Evolutionary conservation across 2,797 vertebrate genomes (phyloP).

Genomic region (Chaetodon trifasciatus): DNA sequence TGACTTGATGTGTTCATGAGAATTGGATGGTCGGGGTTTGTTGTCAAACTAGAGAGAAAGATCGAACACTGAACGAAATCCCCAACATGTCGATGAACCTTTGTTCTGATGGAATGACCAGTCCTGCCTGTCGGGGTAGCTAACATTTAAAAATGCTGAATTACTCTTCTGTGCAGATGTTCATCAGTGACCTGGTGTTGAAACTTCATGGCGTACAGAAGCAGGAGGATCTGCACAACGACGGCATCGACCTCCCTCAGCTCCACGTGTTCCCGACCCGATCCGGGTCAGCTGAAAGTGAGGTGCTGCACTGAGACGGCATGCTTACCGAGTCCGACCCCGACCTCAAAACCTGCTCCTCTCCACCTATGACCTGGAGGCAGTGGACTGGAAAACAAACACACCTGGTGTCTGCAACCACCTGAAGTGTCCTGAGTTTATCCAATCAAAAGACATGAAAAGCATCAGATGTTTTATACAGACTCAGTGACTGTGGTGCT

Average conservation of each 20-base stretch:
- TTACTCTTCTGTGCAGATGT: constrained; percentile 64
- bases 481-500: background rate
- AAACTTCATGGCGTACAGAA: constrained; percentile 84
- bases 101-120: background rate
- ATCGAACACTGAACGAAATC: background rate
- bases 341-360: background rate
- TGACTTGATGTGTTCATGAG: too few species aligned
- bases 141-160: background rate
- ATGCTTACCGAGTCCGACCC: background rate
- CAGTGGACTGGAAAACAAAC: background rate
- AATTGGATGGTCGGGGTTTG: too few species aligned
- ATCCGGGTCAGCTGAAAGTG: constrained; percentile 55
- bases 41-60: too few species aligned
- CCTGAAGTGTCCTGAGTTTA: background rate
- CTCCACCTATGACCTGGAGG: background rate
- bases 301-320: constrained; percentile 58
- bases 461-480: background rate
- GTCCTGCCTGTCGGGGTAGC: background rate
- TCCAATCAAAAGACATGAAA: background rate
- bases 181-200: constrained; percentile 79
- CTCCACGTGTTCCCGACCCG: constrained; percentile 71
- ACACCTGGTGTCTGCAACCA: background rate
- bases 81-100: background rate
- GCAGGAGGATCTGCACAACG: constrained; percentile 83
- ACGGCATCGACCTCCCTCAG: constrained; percentile 81